Evolutionary conservation across 2,888 invertebrate genomes (phyloP), one percentile per base, ranked within the genome.

Genomic region (Sminthurinus aureus): DNA sequence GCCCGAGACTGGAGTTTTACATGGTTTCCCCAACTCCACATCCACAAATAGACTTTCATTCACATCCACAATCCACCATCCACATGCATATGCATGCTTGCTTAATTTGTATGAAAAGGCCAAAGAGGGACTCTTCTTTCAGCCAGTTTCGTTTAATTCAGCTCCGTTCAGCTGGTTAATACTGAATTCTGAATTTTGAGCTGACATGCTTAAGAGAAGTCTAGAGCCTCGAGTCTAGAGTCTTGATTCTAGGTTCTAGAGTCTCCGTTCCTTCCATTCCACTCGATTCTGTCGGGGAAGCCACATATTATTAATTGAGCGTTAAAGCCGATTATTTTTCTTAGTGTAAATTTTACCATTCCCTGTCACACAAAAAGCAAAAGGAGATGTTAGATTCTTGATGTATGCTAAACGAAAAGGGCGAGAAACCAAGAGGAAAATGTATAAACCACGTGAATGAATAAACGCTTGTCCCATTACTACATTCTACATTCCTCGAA

Each of bases 231-330:
- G 38, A 38, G 6, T 38, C 38, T 38, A 38, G 38, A 38, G 6
- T 38, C 3, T 38, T 4, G 6, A 38, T 4, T 38, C 38, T 38
- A 38, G 6, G 6, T 38, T 38, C 38, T 38, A 38, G 38, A 38
- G 38, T 38, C 38, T 38, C 38, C 38, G n/a, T n/a, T n/a, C n/a
- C n/a, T n/a, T n/a, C n/a, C n/a, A n/a, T n/a, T n/a, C n/a, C n/a
- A 38, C 6, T 38, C 38, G 38, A 38, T 38, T 38, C 38, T 38
- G 38, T 38, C 38, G 38, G 67, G 79, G 79, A 84, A 78, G 84
- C 85, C 81, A 66, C 84, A 84, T 83, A 84, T 85, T 84, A 85
- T 85, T 85, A 85, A 85, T 85, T 85, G 85, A 85, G 85, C 84
- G 84, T 84, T 84, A 85, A 85, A 85, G 85, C 85, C 83, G 85